Base-by-base conservation (phyloP, 2,888 invertebrate genomes). In the Limulus polyphemus region DNA sequence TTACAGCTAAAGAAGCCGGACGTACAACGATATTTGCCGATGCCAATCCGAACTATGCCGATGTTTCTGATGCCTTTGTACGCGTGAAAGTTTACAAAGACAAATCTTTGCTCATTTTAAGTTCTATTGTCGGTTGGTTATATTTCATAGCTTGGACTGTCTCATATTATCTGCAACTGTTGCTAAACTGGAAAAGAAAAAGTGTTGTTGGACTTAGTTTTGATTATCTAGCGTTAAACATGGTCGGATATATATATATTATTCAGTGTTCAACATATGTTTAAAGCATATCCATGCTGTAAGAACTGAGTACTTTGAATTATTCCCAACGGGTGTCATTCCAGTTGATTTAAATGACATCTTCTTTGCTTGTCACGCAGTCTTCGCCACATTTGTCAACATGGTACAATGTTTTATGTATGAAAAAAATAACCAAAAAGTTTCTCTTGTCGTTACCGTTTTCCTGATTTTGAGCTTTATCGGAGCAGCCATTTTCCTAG, bases 121-220 rank as follows among this genome's bases (percentile, higher is more conserved):
- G 68, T 56, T 46, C 58, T 11, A 49, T 69, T 5, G 87, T 98
- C 75, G 99, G 99, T n/a, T 99, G 99, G 99, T 80, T 94, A 48
- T 99, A 99, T 79, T 99, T 99, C 79, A 82, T 84, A 47, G 95
- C 97, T 13, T 99, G 99, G 99, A 94, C 97, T 0, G 79, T 99
- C 55, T 98, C 98, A 1, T 99, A 99, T 80, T 99, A 99, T 80
- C 99, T 99, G 0, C 99, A 99, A 78, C 90, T 97, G 54, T 87
- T 86, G 76, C 84, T 81, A 69, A 99, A 99, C 79, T 98, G 83
- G 78, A 83, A 82, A 69, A 81, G 98, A 67, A 91, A 91, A 81
- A 86, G 97, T 78, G 98, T 99, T 47, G 84, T 94, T 65, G 99
- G 99, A 0, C 79, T 99, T 54, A 98, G 94, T 78, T 98, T 99